These are phyloP conservation scores for Bombyx mori DNA, from an alignment of 1,140 invertebrate species.

Conservation along the genomic window ASM3026992v2 NC_085119.1:6466001-6466500, in stretches of 20 bases:
- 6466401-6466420: slow-evolving; percentile 1
- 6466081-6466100: slow-evolving; percentile 78
- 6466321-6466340: not conserved
- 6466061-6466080: slow-evolving; percentile 84
- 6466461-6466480: slow-evolving; percentile 38
- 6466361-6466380: too few relatives aligned
- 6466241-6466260: slow-evolving; percentile 12
- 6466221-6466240: too few relatives aligned
- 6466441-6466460: not conserved
- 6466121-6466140: slow-evolving; percentile 76
- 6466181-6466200: slow-evolving; percentile 21
- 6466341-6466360: too few relatives aligned
- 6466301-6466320: slow-evolving; percentile 4
- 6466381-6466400: not conserved
- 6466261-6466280: slow-evolving; percentile 10
- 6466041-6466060: slow-evolving; percentile 84
- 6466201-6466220: slow-evolving; percentile 13
- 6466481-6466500: slow-evolving; percentile 35
- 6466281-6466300: slow-evolving; percentile 19
- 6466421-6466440: slow-evolving; percentile 8
- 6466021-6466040: slow-evolving; percentile 86
- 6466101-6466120: slow-evolving; percentile 73
- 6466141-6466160: slow-evolving; percentile 77
- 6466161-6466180: slow-evolving; percentile 72
- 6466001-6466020: not conserved